These are phyloP conservation scores for Clamator glandarius DNA, from an alignment of 2,797 vertebrate genomes.

Conservation along the genomic window DNA sequence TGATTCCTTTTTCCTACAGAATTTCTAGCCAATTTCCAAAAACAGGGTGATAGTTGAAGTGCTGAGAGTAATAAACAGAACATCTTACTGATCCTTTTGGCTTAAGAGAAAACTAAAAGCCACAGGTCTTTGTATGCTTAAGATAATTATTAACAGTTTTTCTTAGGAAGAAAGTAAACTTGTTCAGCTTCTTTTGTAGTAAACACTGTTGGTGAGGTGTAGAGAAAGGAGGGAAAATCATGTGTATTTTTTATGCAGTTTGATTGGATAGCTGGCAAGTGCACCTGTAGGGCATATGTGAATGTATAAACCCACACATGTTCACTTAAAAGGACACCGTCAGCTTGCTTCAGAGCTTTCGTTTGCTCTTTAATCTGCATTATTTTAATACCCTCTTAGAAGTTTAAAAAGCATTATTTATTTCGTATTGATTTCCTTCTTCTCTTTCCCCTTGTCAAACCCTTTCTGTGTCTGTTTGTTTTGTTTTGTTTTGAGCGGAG, in stretches of 20 bases:
- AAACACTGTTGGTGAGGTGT: conserved; percentile 46
- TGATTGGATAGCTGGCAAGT: conserved; percentile 61
- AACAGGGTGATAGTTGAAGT: neutral
- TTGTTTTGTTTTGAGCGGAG: conserved; percentile 64
- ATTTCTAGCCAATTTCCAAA: neutral
- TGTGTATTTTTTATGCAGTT: conserved; percentile 11
- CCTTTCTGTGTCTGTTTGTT: conserved; percentile 18
- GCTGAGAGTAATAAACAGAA: conserved; percentile 38
- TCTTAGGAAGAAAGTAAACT: conserved; percentile 66
- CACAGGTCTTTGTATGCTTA: conserved; percentile 52
- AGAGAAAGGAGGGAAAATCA: conserved; percentile 7
- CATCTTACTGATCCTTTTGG: conserved; percentile 34
- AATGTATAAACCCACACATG: conserved; percentile 69
- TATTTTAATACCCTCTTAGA: conserved; percentile 76
- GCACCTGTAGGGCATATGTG: conserved; percentile 77
- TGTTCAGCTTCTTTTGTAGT: conserved; percentile 67
- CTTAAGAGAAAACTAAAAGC: conserved; percentile 55
- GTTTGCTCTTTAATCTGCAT: conserved; percentile 73
- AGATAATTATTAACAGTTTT: conserved; percentile 67
- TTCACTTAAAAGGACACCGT: conserved; percentile 77
- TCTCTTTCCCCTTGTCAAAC: conserved; percentile 30
- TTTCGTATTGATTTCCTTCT: conserved; percentile 70
- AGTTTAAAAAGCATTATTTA: conserved; percentile 74
- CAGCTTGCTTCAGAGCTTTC: conserved; percentile 72
- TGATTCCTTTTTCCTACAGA: neutral